Percentiles rank a stretch among this genome's conserved stretches.
Evolutionary conservation across 2,113 vertebrate genomes (phyloP).

Genomic region (Axis porcinus): DNA sequence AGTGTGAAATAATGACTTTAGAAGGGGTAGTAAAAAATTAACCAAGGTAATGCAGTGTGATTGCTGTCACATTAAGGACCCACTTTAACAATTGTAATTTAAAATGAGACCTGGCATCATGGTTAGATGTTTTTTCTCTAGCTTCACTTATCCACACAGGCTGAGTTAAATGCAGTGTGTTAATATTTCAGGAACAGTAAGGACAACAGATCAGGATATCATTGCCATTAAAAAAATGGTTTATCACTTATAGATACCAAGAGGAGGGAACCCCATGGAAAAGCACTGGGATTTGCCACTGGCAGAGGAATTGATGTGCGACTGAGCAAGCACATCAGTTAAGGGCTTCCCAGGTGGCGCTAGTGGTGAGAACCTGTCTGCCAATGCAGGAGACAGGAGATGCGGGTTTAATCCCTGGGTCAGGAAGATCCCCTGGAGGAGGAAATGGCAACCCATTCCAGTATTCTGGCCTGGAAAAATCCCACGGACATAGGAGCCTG

Average conservation of each 20-base stretch:
- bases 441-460: background rate
- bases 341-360: background rate
- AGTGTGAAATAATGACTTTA: background rate
- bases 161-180: background rate
- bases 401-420: background rate
- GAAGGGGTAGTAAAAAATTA: background rate
- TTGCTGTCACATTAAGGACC: background rate
- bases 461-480: background rate
- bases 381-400: background rate
- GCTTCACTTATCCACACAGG: background rate
- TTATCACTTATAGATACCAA: background rate
- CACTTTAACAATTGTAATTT: background rate
- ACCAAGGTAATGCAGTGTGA: background rate
- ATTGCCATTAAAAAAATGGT: background rate
- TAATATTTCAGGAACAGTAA: background rate
- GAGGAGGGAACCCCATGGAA: background rate
- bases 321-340: background rate
- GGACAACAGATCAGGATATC: background rate
- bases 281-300: background rate
- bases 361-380: background rate
- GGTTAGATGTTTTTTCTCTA: background rate
- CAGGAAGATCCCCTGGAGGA: background rate
- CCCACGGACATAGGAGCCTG: background rate
- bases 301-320: background rate
- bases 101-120: background rate